Conservation (phyloP, 1,140 invertebrate genomes). For the Globodera ellingtonae region DNA sequence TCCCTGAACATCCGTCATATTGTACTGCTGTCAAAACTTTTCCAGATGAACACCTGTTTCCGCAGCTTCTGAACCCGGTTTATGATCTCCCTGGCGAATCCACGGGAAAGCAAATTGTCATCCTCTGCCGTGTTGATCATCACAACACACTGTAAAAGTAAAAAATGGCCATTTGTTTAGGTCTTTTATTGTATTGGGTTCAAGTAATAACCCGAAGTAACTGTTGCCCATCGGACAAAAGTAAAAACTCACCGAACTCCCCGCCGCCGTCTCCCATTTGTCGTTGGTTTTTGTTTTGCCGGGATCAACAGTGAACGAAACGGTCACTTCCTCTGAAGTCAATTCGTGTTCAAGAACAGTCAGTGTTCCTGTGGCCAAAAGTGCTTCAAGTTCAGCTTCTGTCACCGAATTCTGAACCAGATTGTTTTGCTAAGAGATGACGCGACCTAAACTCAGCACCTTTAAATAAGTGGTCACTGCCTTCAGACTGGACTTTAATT, state of each 20-base stretch:
- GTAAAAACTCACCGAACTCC: slow-evolving; percentile 52
- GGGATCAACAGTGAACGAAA: slow-evolving; percentile 78
- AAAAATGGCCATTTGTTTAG: background rate
- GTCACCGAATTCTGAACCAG: slow-evolving; percentile 70
- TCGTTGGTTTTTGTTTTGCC: slow-evolving; percentile 27
- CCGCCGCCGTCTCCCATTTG: slow-evolving; percentile 64
- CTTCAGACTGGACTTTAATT: slow-evolving; percentile 87
- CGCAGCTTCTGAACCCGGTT: slow-evolving; percentile 93
- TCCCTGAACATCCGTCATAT: slow-evolving; percentile 67
- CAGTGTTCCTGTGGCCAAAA: slow-evolving; percentile 76
- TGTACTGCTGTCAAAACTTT: background rate
- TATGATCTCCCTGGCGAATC: slow-evolving; percentile 79
- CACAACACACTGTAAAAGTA: slow-evolving; percentile 54
- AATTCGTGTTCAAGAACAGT: slow-evolving; percentile 77
- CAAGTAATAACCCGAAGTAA: background rate
- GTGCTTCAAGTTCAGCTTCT: slow-evolving; percentile 79
- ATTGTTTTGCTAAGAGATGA: slow-evolving; percentile 34
- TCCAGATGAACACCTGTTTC: slow-evolving; percentile 74
- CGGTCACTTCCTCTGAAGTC: slow-evolving; percentile 78
- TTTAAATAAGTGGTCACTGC: slow-evolving; percentile 81
- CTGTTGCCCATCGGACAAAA: background rate
- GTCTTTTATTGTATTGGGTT: background rate
- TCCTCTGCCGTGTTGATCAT: slow-evolving; percentile 57
- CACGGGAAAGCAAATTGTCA: slow-evolving; percentile 49
- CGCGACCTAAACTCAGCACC: slow-evolving; percentile 52